phyloP scores from a whole-genome alignment of 2,113 vertebrate genomes.

The Corythoichthys haematopterus region DNA sequence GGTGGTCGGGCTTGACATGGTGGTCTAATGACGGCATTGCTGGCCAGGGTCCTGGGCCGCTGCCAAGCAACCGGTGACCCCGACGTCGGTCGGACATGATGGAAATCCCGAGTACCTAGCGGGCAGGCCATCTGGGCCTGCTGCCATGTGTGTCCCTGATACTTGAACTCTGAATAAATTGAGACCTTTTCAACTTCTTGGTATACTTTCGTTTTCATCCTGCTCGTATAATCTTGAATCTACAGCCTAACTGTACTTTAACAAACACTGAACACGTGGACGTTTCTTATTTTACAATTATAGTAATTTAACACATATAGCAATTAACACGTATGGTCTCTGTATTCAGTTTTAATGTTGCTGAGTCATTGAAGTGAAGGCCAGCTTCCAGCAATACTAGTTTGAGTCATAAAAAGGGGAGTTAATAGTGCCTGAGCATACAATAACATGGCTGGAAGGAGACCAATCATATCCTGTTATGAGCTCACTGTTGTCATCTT shows the following conservation, averaged over 20 bases:
- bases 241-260: neutral
- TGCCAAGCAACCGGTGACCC: constrained; percentile 55
- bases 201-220: constrained; percentile 8
- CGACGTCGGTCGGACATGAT: constrained; percentile 47
- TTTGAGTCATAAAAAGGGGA: neutral
- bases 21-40: constrained; percentile 48
- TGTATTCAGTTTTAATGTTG: too few relatives aligned
- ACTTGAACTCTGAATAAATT: constrained; percentile 7
- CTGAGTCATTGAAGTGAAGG: neutral
- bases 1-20: constrained; percentile 57
- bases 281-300: too few relatives aligned
- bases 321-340: too few relatives aligned
- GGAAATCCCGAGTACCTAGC: constrained; percentile 44
- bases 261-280: neutral
- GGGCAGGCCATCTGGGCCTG: constrained; percentile 45
- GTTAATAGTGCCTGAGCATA: constrained; percentile 8
- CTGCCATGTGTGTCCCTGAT: constrained; percentile 44
- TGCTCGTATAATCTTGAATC: constrained; percentile 6
- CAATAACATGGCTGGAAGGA: constrained; percentile 7
- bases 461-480: constrained; percentile 1
- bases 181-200: constrained; percentile 19
- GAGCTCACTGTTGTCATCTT: constrained; percentile 9
- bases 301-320: too few relatives aligned
- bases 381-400: neutral
- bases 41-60: constrained; percentile 41